Base-by-base conservation (phyloP, 1,140 invertebrate genomes). In the Heliconius hermathena region DNA sequence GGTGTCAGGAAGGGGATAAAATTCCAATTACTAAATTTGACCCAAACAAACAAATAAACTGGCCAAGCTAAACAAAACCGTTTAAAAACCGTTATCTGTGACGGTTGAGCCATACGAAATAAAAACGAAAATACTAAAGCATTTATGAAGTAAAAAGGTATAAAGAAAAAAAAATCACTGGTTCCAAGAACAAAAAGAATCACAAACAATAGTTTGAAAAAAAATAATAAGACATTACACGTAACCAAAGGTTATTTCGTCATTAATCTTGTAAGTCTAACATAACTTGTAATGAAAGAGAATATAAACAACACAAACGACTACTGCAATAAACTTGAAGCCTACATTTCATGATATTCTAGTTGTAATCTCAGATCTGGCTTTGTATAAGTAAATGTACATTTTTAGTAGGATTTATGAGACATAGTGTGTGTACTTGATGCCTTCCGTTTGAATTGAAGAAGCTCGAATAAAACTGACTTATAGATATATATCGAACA, bases 381-480 rank as follows among this genome's bases (percentile, higher is more conserved):
- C 60, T 66, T 66, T 11, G 60, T 66, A 29, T 16, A 16, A 26
- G 22, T 66, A 66, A 71, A 71, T 76, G 38, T 46, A 49, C 75
- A 71, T 49, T 71, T 71, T n/a, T 41, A 29, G 75, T 71, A 36
- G 22, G 71, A 72, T 76, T 76, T 71, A 76, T 76, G 74, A 46
- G 26, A 66, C n/a, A 33, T 76, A 70, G 38, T 76, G 38, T 71
- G 38, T 76, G 60, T 49, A 71, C 41, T 71, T 76, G 75, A 76
- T 76, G 75, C 75, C 60, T 38, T 76, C 75, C 60, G 75, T 60
- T 76, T 29, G 60, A 71, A 60, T 41, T 70, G 74, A 20, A 76
- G 71, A 36, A 49, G n/a, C 41, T 72, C 33, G n/a, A 20, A 72
- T 72, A 38, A 72, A 72, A 72, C 71, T n/a, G 36, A 41, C 20